phyloP scores from a whole-genome alignment of 2,888 invertebrate species.

The Nymphalis urticae region DNA sequence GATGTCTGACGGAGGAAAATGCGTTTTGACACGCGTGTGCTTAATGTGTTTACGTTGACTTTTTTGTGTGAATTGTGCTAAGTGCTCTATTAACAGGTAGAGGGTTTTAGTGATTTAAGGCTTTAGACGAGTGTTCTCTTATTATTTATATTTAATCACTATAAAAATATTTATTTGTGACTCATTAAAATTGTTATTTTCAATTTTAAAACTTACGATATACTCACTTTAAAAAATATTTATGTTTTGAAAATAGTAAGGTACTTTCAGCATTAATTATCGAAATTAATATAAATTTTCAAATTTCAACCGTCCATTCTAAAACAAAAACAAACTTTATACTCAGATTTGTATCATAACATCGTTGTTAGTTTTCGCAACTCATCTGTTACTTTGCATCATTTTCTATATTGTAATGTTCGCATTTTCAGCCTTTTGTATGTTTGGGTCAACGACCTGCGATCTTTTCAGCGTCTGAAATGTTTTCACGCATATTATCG shows the following conservation, averaged over 20 bases:
- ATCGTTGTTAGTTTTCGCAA: constrained; percentile 13
- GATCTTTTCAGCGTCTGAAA: constrained; percentile 32
- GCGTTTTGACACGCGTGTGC: constrained; percentile 36
- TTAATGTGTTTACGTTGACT: constrained; percentile 41
- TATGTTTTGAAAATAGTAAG: not conserved
- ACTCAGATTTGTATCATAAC: not conserved
- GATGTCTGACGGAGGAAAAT: constrained; percentile 27
- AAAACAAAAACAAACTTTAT: not conserved
- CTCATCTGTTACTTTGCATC: constrained; percentile 12
- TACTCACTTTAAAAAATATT: not conserved
- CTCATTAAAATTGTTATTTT: not conserved
- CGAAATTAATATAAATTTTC: not conserved
- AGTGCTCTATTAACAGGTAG: constrained; percentile 29
- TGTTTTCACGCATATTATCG: constrained; percentile 34
- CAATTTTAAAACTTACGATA: constrained; percentile 2
- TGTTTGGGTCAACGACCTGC: constrained; percentile 30
- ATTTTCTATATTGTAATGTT: constrained; percentile 18
- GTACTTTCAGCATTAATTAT: not conserved
- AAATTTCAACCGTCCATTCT: not conserved
- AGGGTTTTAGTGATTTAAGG: constrained; percentile 14
- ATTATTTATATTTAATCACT: not conserved
- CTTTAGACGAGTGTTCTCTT: not conserved
- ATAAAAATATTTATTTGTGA: not conserved
- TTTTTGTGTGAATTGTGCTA: constrained; percentile 42
- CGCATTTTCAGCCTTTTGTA: constrained; percentile 32